Percentiles rank a stretch among this genome's conserved stretches.
phyloP scores from a whole-genome alignment of 2,113 vertebrate genomes.

The Laticauda colubrina region DNA sequence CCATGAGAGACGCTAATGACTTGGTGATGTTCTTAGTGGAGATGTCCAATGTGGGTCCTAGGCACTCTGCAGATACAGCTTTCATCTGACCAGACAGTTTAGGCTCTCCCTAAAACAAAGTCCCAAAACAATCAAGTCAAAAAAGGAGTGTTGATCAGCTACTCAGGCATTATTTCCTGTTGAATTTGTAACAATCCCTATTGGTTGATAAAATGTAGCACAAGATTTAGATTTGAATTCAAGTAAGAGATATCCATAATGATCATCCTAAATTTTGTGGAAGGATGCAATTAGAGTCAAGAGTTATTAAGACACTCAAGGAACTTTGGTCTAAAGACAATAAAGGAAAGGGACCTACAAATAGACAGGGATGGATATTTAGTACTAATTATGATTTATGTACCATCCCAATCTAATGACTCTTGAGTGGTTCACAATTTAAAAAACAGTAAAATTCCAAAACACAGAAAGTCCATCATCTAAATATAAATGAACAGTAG shows the following conservation, averaged over 20 bases:
- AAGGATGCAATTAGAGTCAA: background rate
- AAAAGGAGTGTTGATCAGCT: background rate
- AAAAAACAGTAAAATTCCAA: background rate
- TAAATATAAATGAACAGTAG: background rate
- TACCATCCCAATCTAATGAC: background rate
- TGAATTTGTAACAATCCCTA: background rate
- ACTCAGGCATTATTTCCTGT: background rate
- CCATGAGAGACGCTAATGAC: slow-evolving; percentile 90
- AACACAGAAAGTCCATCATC: background rate
- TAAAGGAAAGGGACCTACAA: background rate
- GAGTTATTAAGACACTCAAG: background rate
- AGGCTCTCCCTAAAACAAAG: slow-evolving; percentile 80
- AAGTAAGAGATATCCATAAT: background rate
- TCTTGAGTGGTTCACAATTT: background rate
- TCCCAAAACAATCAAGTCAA: background rate
- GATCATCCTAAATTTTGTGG: background rate
- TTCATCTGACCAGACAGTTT: slow-evolving; percentile 92
- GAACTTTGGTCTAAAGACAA: background rate
- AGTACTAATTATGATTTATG: background rate
- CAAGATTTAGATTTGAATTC: background rate
- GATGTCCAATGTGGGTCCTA: slow-evolving; percentile 84
- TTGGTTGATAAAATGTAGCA: background rate
- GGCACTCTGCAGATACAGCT: slow-evolving; percentile 89
- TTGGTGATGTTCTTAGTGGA: slow-evolving; percentile 91
- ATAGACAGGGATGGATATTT: background rate